Conservation (phyloP, 1,140 invertebrate genomes). For the Drosophila fuyamai region DNA sequence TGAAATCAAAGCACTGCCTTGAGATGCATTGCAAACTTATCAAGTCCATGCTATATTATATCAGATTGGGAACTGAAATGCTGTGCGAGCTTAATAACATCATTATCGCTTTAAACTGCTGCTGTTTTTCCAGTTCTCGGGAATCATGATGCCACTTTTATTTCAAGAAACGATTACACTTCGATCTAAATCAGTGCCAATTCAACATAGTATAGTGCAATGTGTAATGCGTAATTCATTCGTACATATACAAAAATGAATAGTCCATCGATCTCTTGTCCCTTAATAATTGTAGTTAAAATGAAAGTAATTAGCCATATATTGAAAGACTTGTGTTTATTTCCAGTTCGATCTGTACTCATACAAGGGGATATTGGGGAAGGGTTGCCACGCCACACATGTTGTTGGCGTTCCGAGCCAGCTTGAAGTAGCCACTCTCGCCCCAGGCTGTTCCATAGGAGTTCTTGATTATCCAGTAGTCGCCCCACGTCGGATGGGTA, state of each 20-base stretch:
- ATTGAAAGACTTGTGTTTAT: not conserved
- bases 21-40: too few species aligned
- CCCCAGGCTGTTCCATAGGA: conserved; percentile 87
- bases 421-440: conserved; percentile 87
- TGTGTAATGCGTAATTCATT: too few species aligned
- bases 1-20: too few species aligned
- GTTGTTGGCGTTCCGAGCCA: conserved; percentile 85
- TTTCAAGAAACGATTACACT: not conserved
- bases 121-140: not conserved
- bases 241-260: too few species aligned
- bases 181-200: too few species aligned
- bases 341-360: not conserved
- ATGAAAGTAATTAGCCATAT: too few species aligned
- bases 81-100: too few species aligned
- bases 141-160: not conserved
- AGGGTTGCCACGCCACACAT: conserved; percentile 38
- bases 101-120: not conserved
- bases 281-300: too few species aligned
- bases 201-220: too few species aligned
- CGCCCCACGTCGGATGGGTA: conserved; percentile 61
- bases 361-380: conserved; percentile 19
- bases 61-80: too few species aligned
- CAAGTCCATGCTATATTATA: too few species aligned
- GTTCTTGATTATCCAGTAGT: conserved; percentile 91
- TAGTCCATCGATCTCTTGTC: too few species aligned